A percentile compares a stretch with the other conserved stretches of the same genome.
These are phyloP conservation scores for Brachirus orientalis DNA, from an alignment of 2,113 vertebrate genomes.

Conservation along the genomic window DNA sequence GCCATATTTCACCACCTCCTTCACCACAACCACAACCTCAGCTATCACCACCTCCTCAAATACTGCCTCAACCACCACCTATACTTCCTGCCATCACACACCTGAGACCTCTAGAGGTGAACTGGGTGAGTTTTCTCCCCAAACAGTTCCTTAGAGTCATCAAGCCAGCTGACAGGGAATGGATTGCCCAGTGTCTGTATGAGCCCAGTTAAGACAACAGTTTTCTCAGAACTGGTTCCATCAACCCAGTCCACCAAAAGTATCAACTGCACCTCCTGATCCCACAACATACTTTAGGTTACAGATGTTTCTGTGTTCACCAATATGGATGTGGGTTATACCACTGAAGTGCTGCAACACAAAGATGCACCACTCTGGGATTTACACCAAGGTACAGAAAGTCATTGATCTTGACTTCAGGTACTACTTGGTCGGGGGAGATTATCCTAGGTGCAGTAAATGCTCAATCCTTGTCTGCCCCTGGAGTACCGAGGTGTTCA, in stretches of 20 bases:
- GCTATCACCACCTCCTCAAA: too few relatives aligned
- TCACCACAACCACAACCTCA: too few relatives aligned
- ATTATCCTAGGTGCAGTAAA: not conserved
- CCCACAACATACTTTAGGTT: not conserved
- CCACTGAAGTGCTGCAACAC: not conserved
- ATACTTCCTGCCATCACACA: too few relatives aligned
- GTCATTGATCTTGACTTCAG: not conserved
- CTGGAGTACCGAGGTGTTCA: not conserved
- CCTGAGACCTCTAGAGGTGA: too few relatives aligned
- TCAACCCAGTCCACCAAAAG: not conserved
- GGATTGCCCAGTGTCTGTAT: too few relatives aligned
- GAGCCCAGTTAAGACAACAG: too few relatives aligned
- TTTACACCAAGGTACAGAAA: not conserved
- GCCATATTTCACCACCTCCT: too few relatives aligned
- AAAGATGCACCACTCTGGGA: not conserved
- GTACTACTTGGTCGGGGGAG: not conserved
- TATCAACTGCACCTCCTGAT: not conserved
- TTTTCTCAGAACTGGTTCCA: slow-evolving; percentile 4
- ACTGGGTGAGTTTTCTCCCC: too few relatives aligned
- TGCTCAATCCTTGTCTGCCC: slow-evolving; percentile 12
- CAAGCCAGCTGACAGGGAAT: too few relatives aligned
- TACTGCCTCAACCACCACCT: too few relatives aligned
- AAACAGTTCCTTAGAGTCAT: too few relatives aligned
- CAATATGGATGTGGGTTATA: not conserved
- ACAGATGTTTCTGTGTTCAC: not conserved